Conservation (phyloP, 2,797 vertebrate genomes). For the Enteromius mattozi region DNA sequence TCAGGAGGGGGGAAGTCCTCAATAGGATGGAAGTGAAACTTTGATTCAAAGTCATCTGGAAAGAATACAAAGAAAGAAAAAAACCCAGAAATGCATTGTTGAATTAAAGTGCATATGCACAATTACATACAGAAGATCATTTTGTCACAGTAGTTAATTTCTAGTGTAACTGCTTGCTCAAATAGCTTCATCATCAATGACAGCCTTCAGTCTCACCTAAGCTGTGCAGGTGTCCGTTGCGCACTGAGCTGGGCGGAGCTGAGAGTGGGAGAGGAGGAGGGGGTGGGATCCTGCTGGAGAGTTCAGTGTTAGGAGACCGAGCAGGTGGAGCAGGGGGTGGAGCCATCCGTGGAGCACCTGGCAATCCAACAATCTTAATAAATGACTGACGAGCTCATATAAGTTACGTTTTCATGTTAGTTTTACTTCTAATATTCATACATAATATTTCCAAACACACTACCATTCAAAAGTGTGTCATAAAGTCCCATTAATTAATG, state of each 20-base stretch:
- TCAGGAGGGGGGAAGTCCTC: slow-evolving; percentile 96
- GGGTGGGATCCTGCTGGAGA: slow-evolving; percentile 86
- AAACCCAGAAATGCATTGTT: not conserved
- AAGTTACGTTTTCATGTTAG: not conserved
- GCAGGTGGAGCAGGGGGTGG: slow-evolving; percentile 91
- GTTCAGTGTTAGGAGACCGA: slow-evolving; percentile 90
- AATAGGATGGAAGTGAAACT: slow-evolving; percentile 95
- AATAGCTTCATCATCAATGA: not conserved
- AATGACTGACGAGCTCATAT: not conserved
- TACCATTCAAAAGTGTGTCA: not conserved
- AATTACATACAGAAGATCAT: not conserved
- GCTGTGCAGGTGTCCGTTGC: slow-evolving; percentile 84
- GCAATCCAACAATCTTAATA: slow-evolving; percentile 21
- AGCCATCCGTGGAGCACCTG: slow-evolving; percentile 80
- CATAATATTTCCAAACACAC: not conserved
- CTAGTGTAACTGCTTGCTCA: not conserved
- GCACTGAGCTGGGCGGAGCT: slow-evolving; percentile 61
- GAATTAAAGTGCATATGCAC: not conserved
- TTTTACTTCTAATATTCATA: not conserved
- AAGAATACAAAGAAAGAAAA: slow-evolving; percentile 11
- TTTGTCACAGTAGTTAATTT: not conserved
- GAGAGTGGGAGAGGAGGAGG: slow-evolving; percentile 71
- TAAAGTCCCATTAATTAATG: not conserved
- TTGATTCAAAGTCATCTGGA: slow-evolving; percentile 96
- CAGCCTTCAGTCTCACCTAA: slow-evolving; percentile 75